Base-by-base conservation (phyloP, 2,888 invertebrate genomes). In the Orthosia incerta region DNA sequence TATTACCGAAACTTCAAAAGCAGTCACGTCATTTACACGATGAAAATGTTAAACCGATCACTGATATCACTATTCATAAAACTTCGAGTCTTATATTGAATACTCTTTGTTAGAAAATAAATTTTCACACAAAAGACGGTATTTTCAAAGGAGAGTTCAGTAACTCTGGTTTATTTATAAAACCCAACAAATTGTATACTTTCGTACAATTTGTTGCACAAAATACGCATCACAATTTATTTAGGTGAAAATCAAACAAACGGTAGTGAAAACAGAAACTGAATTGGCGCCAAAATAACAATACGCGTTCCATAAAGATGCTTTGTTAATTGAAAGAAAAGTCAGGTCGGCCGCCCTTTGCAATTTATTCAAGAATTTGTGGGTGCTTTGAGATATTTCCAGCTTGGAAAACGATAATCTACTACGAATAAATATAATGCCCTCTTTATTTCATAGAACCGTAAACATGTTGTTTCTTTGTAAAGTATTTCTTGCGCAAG, bases 251-350 rank as follows among this genome's bases (percentile, higher is more conserved):
- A 67, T 61, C 46, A 74, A 71, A 74, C 73, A 81, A 81, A 73
- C 75, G 23, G 45, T 56, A 45, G 39, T 45, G n/a, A 59, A 71
- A 64, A 64, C 61, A 63, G 71, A 68, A 81, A 72, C 63, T 48
- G 69, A 53, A 71, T 82, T 82, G 64, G 68, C 70, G 62, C 70
- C 82, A 82, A 73, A 70, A 71, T 71, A 73, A 76, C 67, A 82
- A 79, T 71, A 74, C 66, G 45, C n/a, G 11, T 63, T 26, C n/a
- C 53, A 67, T 74, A 75, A 66, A 74, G n/a, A 48, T 15, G 51
- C 39, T 59, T 51, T 31, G 57, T 66, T 67, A 51, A 75, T 74
- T 67, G 57, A 39, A 65, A n/a, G 45, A 46, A 46, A 74, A 74
- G 23, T 59, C 53, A 59, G 39, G 59, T 39, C 5, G 60, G 13